phyloP scores from a whole-genome alignment of 2,797 vertebrate genomes.

The Euthynnus affinis region DNA sequence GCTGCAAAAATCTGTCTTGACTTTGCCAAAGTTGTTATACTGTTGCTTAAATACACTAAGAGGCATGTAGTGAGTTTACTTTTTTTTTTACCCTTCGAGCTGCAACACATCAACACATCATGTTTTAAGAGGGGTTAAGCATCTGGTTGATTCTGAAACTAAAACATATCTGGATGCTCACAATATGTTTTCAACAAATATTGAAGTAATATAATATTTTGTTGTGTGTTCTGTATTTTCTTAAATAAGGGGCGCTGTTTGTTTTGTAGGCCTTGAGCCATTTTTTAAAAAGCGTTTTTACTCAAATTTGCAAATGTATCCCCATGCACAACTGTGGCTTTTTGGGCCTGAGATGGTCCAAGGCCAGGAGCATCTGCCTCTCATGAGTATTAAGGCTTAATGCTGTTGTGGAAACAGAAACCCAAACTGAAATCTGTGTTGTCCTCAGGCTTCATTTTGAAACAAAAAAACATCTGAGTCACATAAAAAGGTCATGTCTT shows the following conservation, averaged over 20 bases:
- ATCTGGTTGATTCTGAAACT: conserved; percentile 6
- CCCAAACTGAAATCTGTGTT: conserved; percentile 31
- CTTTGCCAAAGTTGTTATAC: conserved; percentile 25
- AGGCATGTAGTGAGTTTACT: neutral
- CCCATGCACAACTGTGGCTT: conserved; percentile 35
- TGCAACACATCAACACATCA: conserved; percentile 3
- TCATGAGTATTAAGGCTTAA: conserved; percentile 14
- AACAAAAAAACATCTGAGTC: conserved; percentile 21
- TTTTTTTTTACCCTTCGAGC: conserved; percentile 1
- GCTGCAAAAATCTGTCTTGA: conserved; percentile 38
- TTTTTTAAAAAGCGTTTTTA: conserved; percentile 20
- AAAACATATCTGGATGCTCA: neutral
- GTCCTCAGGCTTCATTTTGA: conserved; percentile 8
- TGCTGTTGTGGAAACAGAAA: conserved; percentile 52
- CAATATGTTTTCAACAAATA: conserved; percentile 22
- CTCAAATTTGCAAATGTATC: conserved; percentile 28
- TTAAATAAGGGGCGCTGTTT: neutral
- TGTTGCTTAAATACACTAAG: conserved; percentile 11
- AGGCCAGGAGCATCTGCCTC: conserved; percentile 26
- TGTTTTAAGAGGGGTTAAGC: conserved; percentile 5
- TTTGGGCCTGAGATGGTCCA: conserved; percentile 31
- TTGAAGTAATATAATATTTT: conserved; percentile 7
- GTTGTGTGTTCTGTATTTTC: conserved; percentile 3
- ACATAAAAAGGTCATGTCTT: conserved; percentile 14
- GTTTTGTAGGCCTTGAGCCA: neutral